Percentiles rank a stretch among this genome's conserved stretches.
Evolutionary conservation across 2,113 vertebrate species (phyloP).

Genomic region (Gnathonemus echidnorhynchus): DNA sequence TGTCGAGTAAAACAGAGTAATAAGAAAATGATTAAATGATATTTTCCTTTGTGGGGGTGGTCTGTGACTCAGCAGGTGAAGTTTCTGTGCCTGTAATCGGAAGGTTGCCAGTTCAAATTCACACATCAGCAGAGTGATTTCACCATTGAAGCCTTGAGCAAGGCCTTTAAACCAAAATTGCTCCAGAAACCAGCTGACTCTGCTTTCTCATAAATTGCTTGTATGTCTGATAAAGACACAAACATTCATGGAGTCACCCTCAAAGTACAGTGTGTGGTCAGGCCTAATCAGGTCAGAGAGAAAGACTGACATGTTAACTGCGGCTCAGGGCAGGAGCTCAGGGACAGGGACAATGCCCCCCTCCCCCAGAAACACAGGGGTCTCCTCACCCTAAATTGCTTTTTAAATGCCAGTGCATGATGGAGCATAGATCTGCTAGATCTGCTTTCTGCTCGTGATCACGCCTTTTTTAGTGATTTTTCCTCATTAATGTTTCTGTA

Average conservation of each 20-base stretch:
- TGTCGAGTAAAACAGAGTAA: not conserved
- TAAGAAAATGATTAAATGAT: not conserved
- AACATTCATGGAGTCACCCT: not conserved
- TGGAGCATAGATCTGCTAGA: not conserved
- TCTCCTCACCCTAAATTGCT: not conserved
- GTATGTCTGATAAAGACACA: not conserved
- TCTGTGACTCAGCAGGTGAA: not conserved
- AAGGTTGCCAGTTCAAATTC: not conserved
- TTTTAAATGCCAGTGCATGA: slow-evolving; percentile 5
- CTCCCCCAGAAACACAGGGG: not conserved
- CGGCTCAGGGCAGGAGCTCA: not conserved
- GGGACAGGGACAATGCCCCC: not conserved
- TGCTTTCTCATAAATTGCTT: not conserved
- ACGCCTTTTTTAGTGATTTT: not conserved
- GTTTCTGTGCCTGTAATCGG: not conserved
- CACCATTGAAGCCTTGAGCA: not conserved
- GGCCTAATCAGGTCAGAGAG: not conserved
- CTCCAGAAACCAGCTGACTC: not conserved
- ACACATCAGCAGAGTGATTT: not conserved
- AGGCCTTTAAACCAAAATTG: not conserved
- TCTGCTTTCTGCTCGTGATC: not conserved
- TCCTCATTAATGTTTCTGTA: not conserved
- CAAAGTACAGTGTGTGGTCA: not conserved
- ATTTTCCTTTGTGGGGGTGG: not conserved
- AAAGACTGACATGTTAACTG: not conserved